Conservation (phyloP, 1,140 invertebrate species). For the Microplitis demolitor region DNA sequence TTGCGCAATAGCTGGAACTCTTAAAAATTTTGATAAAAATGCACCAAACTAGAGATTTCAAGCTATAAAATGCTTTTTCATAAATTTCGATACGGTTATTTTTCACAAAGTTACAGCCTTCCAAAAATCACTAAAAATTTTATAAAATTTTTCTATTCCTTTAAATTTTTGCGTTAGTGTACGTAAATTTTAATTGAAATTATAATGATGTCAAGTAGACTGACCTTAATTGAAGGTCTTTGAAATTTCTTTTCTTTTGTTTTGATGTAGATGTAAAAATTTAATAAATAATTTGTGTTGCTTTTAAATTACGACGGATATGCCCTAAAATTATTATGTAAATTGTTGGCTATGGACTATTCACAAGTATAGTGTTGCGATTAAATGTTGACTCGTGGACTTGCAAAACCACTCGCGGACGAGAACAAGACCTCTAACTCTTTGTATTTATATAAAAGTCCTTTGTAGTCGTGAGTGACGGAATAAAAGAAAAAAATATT, state of each 20-base stretch:
- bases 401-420: constrained; percentile 19
- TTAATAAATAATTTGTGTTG: not conserved
- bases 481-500: constrained; percentile 12
- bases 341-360: not conserved
- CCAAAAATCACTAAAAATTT: too few relatives aligned
- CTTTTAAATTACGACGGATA: not conserved
- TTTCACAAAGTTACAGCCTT: too few relatives aligned
- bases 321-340: not conserved
- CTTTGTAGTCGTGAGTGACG: constrained; percentile 7
- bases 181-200: too few relatives aligned
- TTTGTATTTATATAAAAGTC: constrained; percentile 3
- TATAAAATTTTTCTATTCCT: too few relatives aligned
- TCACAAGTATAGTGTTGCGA: constrained; percentile 1
- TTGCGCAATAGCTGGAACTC: too few relatives aligned
- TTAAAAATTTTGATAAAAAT: too few relatives aligned
- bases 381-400: constrained; percentile 12
- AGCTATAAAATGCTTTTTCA: too few relatives aligned
- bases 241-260: not conserved
- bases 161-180: too few relatives aligned
- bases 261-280: not conserved
- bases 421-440: constrained; percentile 18
- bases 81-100: too few relatives aligned
- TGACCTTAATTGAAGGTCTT: not conserved
- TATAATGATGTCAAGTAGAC: not conserved
- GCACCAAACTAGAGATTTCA: too few relatives aligned